Conservation (phyloP, 2,888 invertebrate species). For the Tipula unca region DNA sequence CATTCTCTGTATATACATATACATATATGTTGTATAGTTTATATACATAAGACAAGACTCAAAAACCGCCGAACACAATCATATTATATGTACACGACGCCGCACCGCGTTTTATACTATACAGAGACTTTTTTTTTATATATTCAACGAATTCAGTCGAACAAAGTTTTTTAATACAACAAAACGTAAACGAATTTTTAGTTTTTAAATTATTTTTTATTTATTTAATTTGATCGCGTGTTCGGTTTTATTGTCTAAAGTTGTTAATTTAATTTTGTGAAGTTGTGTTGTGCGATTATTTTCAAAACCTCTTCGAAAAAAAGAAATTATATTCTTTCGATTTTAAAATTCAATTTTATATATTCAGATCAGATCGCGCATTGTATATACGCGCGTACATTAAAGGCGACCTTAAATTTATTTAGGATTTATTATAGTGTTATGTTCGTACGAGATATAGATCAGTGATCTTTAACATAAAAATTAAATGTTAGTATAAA, state of each 20-base stretch:
- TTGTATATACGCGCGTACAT: no score
- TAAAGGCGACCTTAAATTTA: not conserved
- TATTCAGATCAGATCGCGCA: not conserved
- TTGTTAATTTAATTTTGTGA: not conserved
- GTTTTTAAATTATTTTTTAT: not conserved
- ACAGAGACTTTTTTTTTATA: not conserved
- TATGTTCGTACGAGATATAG: not conserved
- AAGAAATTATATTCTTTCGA: not conserved
- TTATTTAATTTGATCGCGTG: not conserved
- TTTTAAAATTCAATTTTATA: not conserved
- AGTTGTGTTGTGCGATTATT: not conserved
- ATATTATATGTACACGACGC: not conserved
- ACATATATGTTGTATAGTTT: not conserved
- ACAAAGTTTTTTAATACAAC: not conserved
- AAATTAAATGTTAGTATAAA: not conserved
- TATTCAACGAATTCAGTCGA: conserved; percentile 1
- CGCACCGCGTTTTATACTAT: not conserved
- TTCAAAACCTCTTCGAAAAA: not conserved
- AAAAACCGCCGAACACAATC: not conserved
- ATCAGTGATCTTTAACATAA: not conserved
- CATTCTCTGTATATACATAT: not conserved
- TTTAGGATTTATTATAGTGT: not conserved
- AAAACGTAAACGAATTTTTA: not conserved
- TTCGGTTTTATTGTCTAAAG: not conserved
- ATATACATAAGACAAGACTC: not conserved